A percentile compares a stretch with the other conserved stretches of the same genome.
Evolutionary conservation across 2,797 vertebrate species (phyloP).

Genomic region (Channa striata): DNA sequence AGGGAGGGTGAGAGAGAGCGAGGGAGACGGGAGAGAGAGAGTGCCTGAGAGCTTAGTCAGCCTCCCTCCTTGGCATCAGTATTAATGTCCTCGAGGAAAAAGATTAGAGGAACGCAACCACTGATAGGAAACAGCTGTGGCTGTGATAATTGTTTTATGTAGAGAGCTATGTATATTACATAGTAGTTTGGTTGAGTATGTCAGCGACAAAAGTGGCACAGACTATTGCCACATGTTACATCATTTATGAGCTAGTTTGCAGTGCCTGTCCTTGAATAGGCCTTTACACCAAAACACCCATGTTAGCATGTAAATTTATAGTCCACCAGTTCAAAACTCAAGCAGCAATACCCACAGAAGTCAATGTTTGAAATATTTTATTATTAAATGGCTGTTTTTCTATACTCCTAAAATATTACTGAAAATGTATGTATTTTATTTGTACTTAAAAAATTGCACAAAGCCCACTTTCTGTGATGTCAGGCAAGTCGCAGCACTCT

Average conservation of each 20-base stretch:
- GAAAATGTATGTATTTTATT: too few relatives aligned
- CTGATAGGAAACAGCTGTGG: constrained; percentile 54
- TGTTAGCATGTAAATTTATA: too few relatives aligned
- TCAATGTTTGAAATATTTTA: too few relatives aligned
- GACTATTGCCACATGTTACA: background rate
- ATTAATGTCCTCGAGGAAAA: constrained; percentile 66
- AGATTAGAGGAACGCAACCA: constrained; percentile 33
- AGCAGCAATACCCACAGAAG: too few relatives aligned
- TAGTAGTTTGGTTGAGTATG: constrained; percentile 32
- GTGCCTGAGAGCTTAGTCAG: constrained; percentile 69
- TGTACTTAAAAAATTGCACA: too few relatives aligned
- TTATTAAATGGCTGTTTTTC: too few relatives aligned
- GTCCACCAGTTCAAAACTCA: too few relatives aligned
- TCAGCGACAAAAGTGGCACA: constrained; percentile 2
- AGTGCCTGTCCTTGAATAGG: background rate
- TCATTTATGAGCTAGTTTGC: background rate
- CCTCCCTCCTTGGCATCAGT: constrained; percentile 68
- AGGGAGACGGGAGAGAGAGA: constrained; percentile 25
- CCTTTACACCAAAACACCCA: too few relatives aligned
- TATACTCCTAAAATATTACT: too few relatives aligned
- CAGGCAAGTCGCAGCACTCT: background rate
- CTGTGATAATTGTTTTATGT: constrained; percentile 35
- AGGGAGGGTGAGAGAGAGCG: constrained; percentile 50
- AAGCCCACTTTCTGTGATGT: too few relatives aligned
- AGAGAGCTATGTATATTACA: constrained; percentile 3